Base-by-base conservation (phyloP, 1,140 invertebrate genomes). In the Mercenaria mercenaria region DNA sequence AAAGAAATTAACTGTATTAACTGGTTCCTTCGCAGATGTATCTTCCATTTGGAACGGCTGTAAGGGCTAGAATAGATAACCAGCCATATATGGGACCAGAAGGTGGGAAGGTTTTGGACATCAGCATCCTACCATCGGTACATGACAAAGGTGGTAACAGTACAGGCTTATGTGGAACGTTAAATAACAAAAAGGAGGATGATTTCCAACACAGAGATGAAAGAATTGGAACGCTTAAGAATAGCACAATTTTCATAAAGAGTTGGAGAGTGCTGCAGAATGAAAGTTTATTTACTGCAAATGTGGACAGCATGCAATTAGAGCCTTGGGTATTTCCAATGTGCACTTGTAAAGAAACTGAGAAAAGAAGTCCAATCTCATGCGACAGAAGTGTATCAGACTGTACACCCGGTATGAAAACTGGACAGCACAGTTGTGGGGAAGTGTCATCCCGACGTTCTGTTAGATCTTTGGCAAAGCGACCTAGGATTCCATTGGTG, bases 11-110 rank as follows among this genome's bases (percentile, higher is more conserved):
- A n/a, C n/a, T n/a, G n/a, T n/a, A n/a, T n/a, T n/a, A n/a, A n/a
- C n/a, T n/a, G n/a, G n/a, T n/a, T n/a, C 43, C n/a, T n/a, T n/a
- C n/a, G 0, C 18, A 85, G 82, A 74, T 85, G 29, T 85, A 85
- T 85, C 43, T 85, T 34, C 82, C 82, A 32, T 85, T 50, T 29
- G 82, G 82, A 20, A 85, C 82, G 26, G 67, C 37, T 32, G 61
- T 85, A 4, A 52, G 67, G 34, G 64, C 67, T 23, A 37, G 82
- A 43, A 85, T 85, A 15, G 82, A 85, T 39, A 85, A 50, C 47
- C n/a, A 39, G 15, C 82, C 82, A 20, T 85, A 32, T n/a, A 85
- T 50, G 39, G 82, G 67, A 13, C 10, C 13, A 15, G 82, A 69
- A 26, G 82, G 82, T 1, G 82, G 82, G 50, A 85, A 67, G 41